A percentile compares a stretch with the other conserved stretches of the same genome.
Conservation (phyloP, 1,140 invertebrate genomes). For the Ooceraea biroi region DNA sequence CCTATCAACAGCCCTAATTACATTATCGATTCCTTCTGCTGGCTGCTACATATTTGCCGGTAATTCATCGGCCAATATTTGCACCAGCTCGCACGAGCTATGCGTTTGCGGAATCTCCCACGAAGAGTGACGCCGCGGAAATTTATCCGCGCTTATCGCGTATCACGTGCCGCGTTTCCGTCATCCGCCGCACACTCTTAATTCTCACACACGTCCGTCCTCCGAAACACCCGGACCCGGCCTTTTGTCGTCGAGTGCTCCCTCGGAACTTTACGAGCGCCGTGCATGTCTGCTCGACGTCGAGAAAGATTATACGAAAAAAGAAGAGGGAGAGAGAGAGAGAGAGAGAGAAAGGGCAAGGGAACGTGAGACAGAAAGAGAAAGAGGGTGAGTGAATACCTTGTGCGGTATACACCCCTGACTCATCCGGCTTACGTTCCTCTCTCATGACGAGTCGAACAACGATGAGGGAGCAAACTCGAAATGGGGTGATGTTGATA, state of each 20-base stretch:
- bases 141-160: constrained; percentile 29
- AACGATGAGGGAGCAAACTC: constrained; percentile 46
- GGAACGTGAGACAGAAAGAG: not conserved
- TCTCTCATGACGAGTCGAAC: constrained; percentile 71
- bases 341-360: not conserved
- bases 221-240: constrained; percentile 32
- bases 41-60: not conserved
- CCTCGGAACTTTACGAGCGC: constrained; percentile 58
- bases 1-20: not conserved
- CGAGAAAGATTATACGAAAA: constrained; percentile 64
- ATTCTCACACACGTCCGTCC: constrained; percentile 57
- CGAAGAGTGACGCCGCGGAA: constrained; percentile 6
- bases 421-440: constrained; percentile 72
- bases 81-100: not conserved
- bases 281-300: constrained; percentile 67
- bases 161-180: constrained; percentile 10
- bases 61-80: not conserved
- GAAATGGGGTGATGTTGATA: not conserved
- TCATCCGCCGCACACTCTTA: constrained; percentile 17
- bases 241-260: constrained; percentile 54
- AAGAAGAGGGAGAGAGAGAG: constrained; percentile 29
- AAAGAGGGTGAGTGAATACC: constrained; percentile 57
- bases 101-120: not conserved
- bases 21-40: not conserved
- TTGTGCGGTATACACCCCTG: constrained; percentile 53